phyloP scores from a whole-genome alignment of 2,113 vertebrate genomes.

The Sapajus apella region DNA sequence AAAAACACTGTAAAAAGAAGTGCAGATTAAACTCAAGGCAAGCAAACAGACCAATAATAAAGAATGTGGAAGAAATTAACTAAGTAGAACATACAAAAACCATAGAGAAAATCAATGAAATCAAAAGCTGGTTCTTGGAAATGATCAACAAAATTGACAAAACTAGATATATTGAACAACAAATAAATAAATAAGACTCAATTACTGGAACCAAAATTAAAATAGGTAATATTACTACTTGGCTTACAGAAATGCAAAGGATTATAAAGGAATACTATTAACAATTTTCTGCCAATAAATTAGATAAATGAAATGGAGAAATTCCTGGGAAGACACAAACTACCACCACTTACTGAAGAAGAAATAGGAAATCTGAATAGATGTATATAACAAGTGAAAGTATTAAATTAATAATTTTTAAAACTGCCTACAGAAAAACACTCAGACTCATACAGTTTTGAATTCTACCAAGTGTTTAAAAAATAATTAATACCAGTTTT shows the following conservation, averaged over 20 bases:
- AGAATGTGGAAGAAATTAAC: neutral
- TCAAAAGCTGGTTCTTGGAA: neutral
- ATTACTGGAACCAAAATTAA: neutral
- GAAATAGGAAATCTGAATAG: neutral
- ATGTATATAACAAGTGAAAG: neutral
- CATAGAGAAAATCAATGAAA: neutral
- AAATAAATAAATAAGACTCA: neutral
- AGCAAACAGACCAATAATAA: neutral
- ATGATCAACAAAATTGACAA: neutral
- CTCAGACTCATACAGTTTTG: neutral
- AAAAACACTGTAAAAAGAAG: neutral
- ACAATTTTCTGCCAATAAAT: neutral
- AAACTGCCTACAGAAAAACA: neutral
- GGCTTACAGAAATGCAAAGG: neutral
- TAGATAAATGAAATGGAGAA: neutral
- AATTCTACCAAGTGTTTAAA: neutral
- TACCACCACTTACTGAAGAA: neutral
- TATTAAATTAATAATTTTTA: neutral
- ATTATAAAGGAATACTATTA: neutral
- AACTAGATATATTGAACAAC: neutral
- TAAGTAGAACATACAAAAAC: neutral
- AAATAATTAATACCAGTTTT: neutral
- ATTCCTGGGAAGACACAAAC: neutral
- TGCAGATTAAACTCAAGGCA: neutral
- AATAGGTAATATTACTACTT: neutral